Conservation (phyloP, 2,888 invertebrate genomes). For the Heliconius erato region DNA sequence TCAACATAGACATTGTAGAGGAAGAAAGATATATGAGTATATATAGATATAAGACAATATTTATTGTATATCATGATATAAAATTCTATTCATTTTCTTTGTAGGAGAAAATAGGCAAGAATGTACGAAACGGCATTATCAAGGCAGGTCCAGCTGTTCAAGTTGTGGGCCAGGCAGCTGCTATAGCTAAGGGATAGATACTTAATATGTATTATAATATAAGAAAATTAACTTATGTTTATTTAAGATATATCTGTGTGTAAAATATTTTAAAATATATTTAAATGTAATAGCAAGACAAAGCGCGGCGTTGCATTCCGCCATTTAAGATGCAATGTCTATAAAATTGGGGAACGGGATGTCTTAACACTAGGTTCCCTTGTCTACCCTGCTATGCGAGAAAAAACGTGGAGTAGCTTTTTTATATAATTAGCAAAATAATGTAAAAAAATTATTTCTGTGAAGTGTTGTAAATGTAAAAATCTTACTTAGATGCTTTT, state of each 20-base stretch:
- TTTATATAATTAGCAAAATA: no score
- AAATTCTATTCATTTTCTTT: slow-evolving; percentile 43
- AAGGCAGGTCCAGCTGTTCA: slow-evolving; percentile 67
- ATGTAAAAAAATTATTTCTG: no score
- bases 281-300: no score
- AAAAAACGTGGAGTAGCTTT: no score
- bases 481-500: no score
- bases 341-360: background rate
- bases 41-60: background rate
- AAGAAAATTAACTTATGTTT: background rate
- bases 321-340: background rate
- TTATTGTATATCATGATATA: background rate
- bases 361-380: no score
- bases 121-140: slow-evolving; percentile 64
- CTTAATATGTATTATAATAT: background rate
- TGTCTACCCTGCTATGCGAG: no score
- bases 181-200: slow-evolving; percentile 58
- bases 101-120: slow-evolving; percentile 64
- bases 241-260: background rate
- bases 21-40: no score
- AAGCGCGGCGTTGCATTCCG: background rate
- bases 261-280: background rate
- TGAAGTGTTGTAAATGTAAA: no score
- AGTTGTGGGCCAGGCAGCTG: slow-evolving; percentile 61
- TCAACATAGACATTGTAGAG: no score